Evolutionary conservation across 2,797 vertebrate genomes (phyloP).

Genomic region (Galago senegalensis): DNA sequence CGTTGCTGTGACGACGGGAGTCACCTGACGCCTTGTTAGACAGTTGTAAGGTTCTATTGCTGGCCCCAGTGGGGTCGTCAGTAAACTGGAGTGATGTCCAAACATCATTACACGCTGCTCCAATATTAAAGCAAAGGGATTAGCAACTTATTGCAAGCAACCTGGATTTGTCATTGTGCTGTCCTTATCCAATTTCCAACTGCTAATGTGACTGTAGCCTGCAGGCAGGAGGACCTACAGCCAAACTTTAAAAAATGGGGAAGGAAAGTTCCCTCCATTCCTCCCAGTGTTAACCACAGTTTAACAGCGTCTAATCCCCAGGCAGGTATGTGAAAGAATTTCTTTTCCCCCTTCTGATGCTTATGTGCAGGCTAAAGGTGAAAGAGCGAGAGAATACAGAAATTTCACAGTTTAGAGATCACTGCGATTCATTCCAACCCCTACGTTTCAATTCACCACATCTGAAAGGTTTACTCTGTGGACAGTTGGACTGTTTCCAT

Average conservation of each 20-base stretch:
- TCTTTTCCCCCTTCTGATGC: slow-evolving; percentile 39
- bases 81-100: slow-evolving; percentile 95
- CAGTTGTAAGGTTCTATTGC: slow-evolving; percentile 92
- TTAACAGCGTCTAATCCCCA: slow-evolving; percentile 52
- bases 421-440: background rate
- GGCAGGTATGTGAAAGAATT: slow-evolving; percentile 82
- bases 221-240: slow-evolving; percentile 89
- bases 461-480: background rate
- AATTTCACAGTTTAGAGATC: slow-evolving; percentile 24
- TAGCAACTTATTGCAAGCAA: slow-evolving; percentile 99
- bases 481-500: background rate
- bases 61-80: slow-evolving; percentile 94
- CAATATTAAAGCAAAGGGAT: slow-evolving; percentile 99
- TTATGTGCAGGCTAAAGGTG: slow-evolving; percentile 27
- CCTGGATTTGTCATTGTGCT: slow-evolving; percentile 99
- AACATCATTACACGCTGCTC: slow-evolving; percentile 95
- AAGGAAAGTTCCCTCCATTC: slow-evolving; percentile 75
- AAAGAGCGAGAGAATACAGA: slow-evolving; percentile 41
- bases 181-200: slow-evolving; percentile 99
- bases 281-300: slow-evolving; percentile 84
- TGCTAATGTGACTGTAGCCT: slow-evolving; percentile 93
- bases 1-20: slow-evolving; percentile 94
- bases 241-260: slow-evolving; percentile 87
- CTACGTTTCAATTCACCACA: background rate
- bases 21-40: slow-evolving; percentile 93